Evolutionary conservation across 2,888 invertebrate genomes (phyloP), one percentile per base, ranked within the genome.

Genomic region (Maniola hyperantus): DNA sequence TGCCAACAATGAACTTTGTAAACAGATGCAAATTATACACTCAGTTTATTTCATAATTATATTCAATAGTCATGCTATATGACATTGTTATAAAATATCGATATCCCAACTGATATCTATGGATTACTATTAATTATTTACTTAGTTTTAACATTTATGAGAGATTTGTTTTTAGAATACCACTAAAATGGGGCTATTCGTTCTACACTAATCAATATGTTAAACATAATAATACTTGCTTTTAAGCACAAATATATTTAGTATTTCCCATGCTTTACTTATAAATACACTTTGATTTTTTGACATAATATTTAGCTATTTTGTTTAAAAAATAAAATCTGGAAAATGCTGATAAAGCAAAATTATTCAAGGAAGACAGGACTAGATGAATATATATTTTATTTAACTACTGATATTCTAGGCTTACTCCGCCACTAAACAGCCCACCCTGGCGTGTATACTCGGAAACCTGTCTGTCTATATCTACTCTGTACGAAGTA

Each of bases 361-460:
- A 26, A 61, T 50, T 53, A 65, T 62, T 39, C 42, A 60, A 70
- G 86, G 87, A 87, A 88, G 87, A 87, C 86, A 78, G 80, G 87
- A 88, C 88, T 88, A 87, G 87, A 85, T 81, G 80, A 81, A 76
- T 80, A 75, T 72, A 77, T 48, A 42, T 75, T 77, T 60, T 57
- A 58, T 61, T 61, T 60, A 64, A 44, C 62, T 63, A 50, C 48
- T 59, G 65, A 59, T n/a, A 26, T 20, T 11, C 26, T 26, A 26
- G 26, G 26, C 26, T 26, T 26, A 26, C 1, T 26, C 26, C 4
- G 26, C 26, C 26, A 26, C 26, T 26, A 26, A 26, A 26, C n/a
- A n/a, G n/a, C n/a, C n/a, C n/a, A n/a, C n/a, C n/a, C n/a, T n/a
- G 26, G 26, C 2, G 26, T 26, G 1, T 26, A 26, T 26, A 26